Base-by-base conservation (phyloP, 2,888 invertebrate genomes). In the Mythimna vitellina region DNA sequence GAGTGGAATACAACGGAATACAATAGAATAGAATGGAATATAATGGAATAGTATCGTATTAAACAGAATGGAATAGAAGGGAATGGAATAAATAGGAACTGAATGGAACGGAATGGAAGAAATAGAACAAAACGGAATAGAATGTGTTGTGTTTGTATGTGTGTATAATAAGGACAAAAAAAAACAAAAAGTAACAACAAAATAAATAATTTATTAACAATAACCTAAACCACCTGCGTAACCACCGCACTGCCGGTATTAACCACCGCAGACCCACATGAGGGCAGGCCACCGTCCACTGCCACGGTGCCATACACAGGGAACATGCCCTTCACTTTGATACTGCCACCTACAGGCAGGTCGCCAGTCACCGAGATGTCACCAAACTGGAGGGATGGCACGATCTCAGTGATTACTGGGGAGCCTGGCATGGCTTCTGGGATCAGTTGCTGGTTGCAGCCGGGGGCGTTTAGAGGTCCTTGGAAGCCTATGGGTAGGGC, bases 301-400 rank as follows among this genome's bases (percentile, higher is more conserved):
- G 90, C 90, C 1, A 95, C 91, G 25, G 90, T 90, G 0, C 95
- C 95, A 65, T 94, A 95, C 0, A 95, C 93, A 0, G 95, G 95
- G 88, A 95, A 94, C 2, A 93, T 89, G 0, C 95, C 95, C 46
- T 89, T 90, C 0, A 95, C 92, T 77, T 92, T 93, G 0, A 95
- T 94, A 2, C 89, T 89, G 0, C 95, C 95, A 35, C 90, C 92
- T 0, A 95, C 89, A 8, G 94, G 94, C 51, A 95, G 80, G 3
- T 94, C 94, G 0, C 95, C 95, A 0, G 89, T 86, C 3, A 94
- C 84, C 0, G 90, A 89, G 0, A 95, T 87, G 25, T 95, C 95
- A 0, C 95, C 95, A 29, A 93, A 91, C 61, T 93, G 91, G 1
- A 95, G 79, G 0, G 90, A 88, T 0, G 95, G 94, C 1, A 92